Conservation (phyloP, 2,797 vertebrate genomes). For the Urophycis tenuis region DNA sequence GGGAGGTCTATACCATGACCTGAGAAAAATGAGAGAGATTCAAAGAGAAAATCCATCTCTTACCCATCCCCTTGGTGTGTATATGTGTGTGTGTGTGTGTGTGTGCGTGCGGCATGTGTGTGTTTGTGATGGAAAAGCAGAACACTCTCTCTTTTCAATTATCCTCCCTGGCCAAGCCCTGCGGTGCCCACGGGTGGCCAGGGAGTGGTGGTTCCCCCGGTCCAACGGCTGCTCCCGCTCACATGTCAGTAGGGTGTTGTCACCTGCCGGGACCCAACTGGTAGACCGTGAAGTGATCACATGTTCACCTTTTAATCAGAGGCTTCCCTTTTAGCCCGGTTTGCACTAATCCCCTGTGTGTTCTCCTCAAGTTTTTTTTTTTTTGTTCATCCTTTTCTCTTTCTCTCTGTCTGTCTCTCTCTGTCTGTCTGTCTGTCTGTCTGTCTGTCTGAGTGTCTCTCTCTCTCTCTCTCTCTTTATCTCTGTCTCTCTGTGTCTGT, state of each 20-base stretch:
- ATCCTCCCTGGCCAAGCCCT: not conserved
- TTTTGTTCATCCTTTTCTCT: too few relatives aligned
- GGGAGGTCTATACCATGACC: not conserved
- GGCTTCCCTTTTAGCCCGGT: conserved; percentile 14
- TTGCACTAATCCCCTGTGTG: not conserved
- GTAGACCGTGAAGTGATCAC: not conserved
- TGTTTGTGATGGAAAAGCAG: conserved; percentile 8
- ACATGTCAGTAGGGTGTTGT: conserved; percentile 4
- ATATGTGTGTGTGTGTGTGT: not conserved
- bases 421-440: too few relatives aligned
- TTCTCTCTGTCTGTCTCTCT: too few relatives aligned
- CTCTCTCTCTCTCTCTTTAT: too few relatives aligned
- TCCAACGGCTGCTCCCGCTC: conserved; percentile 4
- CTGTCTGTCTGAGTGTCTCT: too few relatives aligned
- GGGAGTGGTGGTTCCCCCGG: not conserved
- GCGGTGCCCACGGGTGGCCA: not conserved
- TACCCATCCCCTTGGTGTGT: not conserved
- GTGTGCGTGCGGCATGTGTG: too few relatives aligned
- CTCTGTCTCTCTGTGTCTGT: too few relatives aligned
- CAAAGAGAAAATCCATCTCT: not conserved
- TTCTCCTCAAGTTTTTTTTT: too few relatives aligned
- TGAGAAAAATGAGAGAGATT: not conserved
- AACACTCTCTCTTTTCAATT: conserved; percentile 19
- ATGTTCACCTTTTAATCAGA: not conserved
- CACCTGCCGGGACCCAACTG: conserved; percentile 1